A percentile compares a stretch with the other conserved stretches of the same genome.
Evolutionary conservation across 2,113 vertebrate genomes (phyloP).

Genomic region (Phyllostomus hastatus): DNA sequence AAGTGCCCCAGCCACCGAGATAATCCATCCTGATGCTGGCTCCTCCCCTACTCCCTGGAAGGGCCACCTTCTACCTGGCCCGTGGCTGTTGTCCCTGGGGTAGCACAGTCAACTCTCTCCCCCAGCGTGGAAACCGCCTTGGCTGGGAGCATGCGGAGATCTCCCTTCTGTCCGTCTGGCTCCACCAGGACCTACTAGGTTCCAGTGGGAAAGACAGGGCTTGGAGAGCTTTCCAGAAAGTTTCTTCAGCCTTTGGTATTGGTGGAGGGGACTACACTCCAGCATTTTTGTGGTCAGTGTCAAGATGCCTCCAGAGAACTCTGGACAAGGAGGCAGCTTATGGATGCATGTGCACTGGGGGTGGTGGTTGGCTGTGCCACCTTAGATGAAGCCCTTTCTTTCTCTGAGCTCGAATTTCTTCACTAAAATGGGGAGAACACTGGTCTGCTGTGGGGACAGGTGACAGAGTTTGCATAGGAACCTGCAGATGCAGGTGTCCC

Average conservation of each 20-base stretch:
- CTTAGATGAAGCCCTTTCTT: not conserved
- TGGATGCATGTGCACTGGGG: too few relatives aligned
- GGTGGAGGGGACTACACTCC: not conserved
- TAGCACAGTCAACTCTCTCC: not conserved
- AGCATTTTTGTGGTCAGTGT: not conserved
- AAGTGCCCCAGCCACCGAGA: not conserved
- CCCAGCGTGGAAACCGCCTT: not conserved
- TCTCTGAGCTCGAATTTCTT: constrained; percentile 26
- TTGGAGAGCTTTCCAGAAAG: constrained; percentile 35
- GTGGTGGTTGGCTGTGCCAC: not conserved
- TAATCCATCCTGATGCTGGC: not conserved
- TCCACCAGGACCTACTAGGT: not conserved
- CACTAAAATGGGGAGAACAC: not conserved
- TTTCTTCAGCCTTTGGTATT: not conserved
- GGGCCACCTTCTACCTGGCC: not conserved
- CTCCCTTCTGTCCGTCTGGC: not conserved
- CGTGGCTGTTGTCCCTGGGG: not conserved
- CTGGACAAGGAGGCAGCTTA: not conserved
- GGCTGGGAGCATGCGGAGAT: not conserved
- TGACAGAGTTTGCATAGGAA: not conserved
- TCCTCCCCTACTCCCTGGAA: not conserved
- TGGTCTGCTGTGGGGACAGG: not conserved
- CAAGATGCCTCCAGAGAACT: not conserved
- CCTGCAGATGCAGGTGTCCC: not conserved
- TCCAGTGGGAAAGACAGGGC: not conserved